Evolutionary conservation across 2,888 invertebrate genomes (phyloP).

Genomic region (Pachydiplax longipennis): DNA sequence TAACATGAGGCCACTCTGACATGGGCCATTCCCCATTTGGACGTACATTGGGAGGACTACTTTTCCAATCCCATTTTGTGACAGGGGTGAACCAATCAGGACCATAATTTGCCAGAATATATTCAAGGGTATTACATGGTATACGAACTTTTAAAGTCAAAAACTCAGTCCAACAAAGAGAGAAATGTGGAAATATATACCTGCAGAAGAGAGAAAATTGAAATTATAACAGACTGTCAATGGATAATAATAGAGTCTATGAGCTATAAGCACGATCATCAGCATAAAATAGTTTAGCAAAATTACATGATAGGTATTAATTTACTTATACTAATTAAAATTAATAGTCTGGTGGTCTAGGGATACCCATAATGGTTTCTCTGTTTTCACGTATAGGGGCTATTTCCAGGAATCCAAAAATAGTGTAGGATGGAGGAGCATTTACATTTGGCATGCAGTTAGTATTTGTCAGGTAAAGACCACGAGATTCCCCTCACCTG

Average conservation of each 20-base stretch:
- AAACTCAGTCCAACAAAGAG: constrained; percentile 64
- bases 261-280: too few relatives aligned
- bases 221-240: not conserved
- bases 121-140: constrained; percentile 62
- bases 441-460: too few relatives aligned
- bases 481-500: too few relatives aligned
- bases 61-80: constrained; percentile 64
- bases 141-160: constrained; percentile 61
- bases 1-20: constrained; percentile 60
- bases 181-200: constrained; percentile 63
- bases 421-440: too few relatives aligned
- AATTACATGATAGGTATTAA: too few relatives aligned
- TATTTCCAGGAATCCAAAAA: too few relatives aligned
- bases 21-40: constrained; percentile 63
- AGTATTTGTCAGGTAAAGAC: too few relatives aligned
- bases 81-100: constrained; percentile 62
- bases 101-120: constrained; percentile 65
- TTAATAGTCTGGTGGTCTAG: too few relatives aligned
- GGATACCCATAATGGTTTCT: too few relatives aligned
- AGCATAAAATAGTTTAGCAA: too few relatives aligned
- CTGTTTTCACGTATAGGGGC: too few relatives aligned
- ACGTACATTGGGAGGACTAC: constrained; percentile 62
- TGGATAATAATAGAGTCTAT: not conserved
- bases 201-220: constrained; percentile 53
- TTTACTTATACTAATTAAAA: too few relatives aligned